Evolutionary conservation across 2,113 vertebrate species (phyloP), one percentile per base, ranked within the genome.

Genomic region (Murina feae): DNA sequence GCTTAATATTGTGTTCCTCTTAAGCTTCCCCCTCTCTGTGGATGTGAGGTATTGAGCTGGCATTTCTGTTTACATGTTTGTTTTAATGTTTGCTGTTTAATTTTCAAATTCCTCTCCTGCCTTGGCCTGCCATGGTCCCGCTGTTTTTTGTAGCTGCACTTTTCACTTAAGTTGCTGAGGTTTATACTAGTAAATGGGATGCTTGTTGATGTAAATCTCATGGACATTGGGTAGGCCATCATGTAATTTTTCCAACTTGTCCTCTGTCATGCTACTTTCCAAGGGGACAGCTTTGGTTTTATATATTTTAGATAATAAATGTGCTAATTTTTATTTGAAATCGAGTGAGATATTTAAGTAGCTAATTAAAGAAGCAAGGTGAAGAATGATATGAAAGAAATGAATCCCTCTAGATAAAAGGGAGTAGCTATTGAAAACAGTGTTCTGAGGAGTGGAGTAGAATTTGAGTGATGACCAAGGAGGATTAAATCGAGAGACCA

Each of bases 381-480:
- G 32, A 82, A 16, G 60, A 44, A 96, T 4, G 10, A 63, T 25
- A 25, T 90, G 5, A 68, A 97, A 25, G 85, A 94, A 93, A 92
- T 30, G 39, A 53, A 68, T 78, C 7, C 20, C 5, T 58, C 30
- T 69, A 71, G 18, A 53, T 20, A 12, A 1, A 76, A 82, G 9
- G 8, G 25, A 49, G 10, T 66, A 42, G 75, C 66, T 66, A 55
- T 30, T 14, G 25, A 63, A 66, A 79, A 28, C 5, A 74, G 37
- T 16, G 0, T 30, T 63, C 42, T 51, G 21, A 92, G 44, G 30
- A 44, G 13, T n/a, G 4, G 55, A 12, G 30, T 60, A 58, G 58
- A 75, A 47, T 78, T 72, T 53, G 44, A 71, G 18, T 49, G 14
- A 82, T n/a, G 12, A 10, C 65, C 49, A 39, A 44, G 39, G 89